Base-by-base conservation (phyloP, 2,888 invertebrate genomes). In the Lamproptera curius region DNA sequence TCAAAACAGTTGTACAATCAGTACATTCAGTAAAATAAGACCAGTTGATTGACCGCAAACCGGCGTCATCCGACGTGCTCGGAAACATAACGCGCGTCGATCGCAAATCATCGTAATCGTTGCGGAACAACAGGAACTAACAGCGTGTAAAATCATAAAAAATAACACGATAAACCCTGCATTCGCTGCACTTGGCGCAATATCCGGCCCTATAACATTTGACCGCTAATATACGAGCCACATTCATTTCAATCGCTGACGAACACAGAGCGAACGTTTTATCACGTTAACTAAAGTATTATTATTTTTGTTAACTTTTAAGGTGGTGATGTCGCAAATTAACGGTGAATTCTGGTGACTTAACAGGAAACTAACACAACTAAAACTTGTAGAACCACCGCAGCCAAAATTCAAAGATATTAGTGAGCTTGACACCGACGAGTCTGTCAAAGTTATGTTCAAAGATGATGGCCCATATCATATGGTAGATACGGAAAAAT, bases 271-370 rank as follows among this genome's bases (percentile, higher is more conserved):
- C 42, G n/a, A 37, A 48, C 47, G 47, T 33, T 37, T 16, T 34
- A 70, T 54, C 53, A 82, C 81, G 81, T 51, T 65, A 26, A 51
- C 51, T 26, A 58, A 56, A 51, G 31, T 62, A 38, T 43, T 73
- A 11, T 52, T 75, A 34, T 60, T 53, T 8, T 43, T 75, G 42
- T 46, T 70, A 44, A 36, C 67, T 15, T 50, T 66, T 2, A 70
- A 69, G 60, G 54, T 62, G 16, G 65, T 62, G 33, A 51, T 58
- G 5, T 59, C 74, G 31, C 86, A 87, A 65, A 47, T 81, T 14
- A 73, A 77, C 43, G 85, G 85, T 26, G 76, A 79, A 55, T 86
- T 86, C 59, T 82, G 84, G 86, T 84, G 85, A 85, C 52, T 84
- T 11, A 73, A 81, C 48, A 62, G 75, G 20, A 74, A 81, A 54